Evolutionary conservation across 1,140 invertebrate genomes (phyloP).

Genomic region (Drosophila fuyamai): DNA sequence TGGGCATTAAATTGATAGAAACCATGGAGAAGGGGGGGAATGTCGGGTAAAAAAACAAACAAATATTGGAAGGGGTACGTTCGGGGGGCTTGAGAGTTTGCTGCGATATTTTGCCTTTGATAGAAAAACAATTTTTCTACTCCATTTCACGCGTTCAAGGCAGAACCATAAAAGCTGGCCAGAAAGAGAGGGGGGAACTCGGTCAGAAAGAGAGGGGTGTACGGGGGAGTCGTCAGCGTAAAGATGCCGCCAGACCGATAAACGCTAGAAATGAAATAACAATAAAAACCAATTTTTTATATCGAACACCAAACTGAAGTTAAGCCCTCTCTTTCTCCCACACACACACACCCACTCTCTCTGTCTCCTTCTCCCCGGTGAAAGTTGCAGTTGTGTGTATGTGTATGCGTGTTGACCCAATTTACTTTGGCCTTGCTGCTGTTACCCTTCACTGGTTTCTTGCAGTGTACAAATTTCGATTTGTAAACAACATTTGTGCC

Average conservation of each 20-base stretch:
- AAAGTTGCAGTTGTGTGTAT: conserved; percentile 31
- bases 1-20: conserved; percentile 74
- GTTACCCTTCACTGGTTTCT: conserved; percentile 55
- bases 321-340: conserved; percentile 6
- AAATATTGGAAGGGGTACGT: conserved; percentile 21
- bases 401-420: conserved; percentile 52
- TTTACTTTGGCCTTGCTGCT: conserved; percentile 45
- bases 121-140: conserved; percentile 83
- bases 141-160: conserved; percentile 82
- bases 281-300: conserved; percentile 79
- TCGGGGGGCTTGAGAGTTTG: conserved; percentile 37
- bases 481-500: conserved; percentile 16
- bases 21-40: background rate
- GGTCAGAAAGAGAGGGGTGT: background rate
- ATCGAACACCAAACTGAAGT: conserved; percentile 54
- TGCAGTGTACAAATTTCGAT: conserved; percentile 41
- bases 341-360: background rate
- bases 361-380: conserved; percentile 2
- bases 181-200: conserved; percentile 1
- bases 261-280: conserved; percentile 80
- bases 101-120: conserved; percentile 79
- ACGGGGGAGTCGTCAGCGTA: conserved; percentile 62
- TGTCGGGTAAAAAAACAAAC: conserved; percentile 31
- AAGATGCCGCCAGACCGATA: conserved; percentile 77
- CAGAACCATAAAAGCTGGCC: conserved; percentile 42